Conservation (phyloP, 2,888 invertebrate genomes). For the Mythimna pallens region DNA sequence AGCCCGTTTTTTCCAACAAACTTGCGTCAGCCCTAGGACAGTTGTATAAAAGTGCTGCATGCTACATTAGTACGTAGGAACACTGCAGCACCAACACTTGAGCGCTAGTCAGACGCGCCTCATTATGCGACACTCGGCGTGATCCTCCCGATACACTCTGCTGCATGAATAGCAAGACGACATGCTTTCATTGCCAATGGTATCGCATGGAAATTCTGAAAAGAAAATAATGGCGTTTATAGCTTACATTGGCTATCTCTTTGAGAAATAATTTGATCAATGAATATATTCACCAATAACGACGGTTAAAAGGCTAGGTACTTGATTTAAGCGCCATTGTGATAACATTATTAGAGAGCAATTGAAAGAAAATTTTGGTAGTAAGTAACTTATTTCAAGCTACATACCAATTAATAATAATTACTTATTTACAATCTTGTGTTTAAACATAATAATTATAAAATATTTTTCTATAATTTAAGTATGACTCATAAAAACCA, state of each 20-base stretch:
- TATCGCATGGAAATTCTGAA: not conserved
- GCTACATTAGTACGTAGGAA: constrained; percentile 15
- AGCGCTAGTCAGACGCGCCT: constrained; percentile 49
- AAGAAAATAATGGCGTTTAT: not conserved
- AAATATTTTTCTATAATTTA: too few relatives aligned
- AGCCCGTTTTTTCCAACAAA: not conserved
- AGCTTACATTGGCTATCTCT: not conserved
- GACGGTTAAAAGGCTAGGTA: too few relatives aligned
- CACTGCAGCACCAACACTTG: constrained; percentile 24
- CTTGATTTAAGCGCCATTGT: too few relatives aligned
- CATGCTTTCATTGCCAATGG: constrained; percentile 15
- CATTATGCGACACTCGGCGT: constrained; percentile 52
- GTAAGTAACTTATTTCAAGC: too few relatives aligned
- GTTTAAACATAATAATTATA: too few relatives aligned
- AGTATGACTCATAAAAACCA: too few relatives aligned
- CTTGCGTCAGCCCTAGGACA: constrained; percentile 5
- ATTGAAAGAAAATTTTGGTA: too few relatives aligned
- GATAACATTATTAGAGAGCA: too few relatives aligned
- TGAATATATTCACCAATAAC: too few relatives aligned
- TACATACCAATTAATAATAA: too few relatives aligned
- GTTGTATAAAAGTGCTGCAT: not conserved
- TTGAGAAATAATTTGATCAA: too few relatives aligned
- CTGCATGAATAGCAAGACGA: constrained; percentile 27
- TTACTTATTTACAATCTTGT: too few relatives aligned
- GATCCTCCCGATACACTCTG: constrained; percentile 39